phyloP scores from a whole-genome alignment of 1,140 invertebrate species.

The Tetragonula clypearis region DNA sequence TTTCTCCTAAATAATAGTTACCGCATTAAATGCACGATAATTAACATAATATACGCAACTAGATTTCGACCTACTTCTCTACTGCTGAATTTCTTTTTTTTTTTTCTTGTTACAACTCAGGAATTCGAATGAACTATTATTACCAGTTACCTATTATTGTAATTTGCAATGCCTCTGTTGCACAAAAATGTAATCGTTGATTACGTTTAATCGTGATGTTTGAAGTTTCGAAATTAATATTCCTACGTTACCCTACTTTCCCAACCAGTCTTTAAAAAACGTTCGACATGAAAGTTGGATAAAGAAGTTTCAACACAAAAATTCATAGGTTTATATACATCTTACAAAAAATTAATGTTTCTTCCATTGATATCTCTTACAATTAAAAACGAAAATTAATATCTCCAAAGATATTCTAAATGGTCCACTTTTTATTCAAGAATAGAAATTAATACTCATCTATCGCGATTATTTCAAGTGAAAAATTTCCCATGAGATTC shows the following conservation, averaged over 20 bases:
- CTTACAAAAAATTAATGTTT: not conserved
- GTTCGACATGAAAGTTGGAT: not conserved
- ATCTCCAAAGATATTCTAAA: not conserved
- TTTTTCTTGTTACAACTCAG: not conserved
- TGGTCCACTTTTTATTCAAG: not conserved
- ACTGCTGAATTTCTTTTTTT: slow-evolving; percentile 22
- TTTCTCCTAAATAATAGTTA: not conserved
- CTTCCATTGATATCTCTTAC: not conserved
- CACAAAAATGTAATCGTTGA: not conserved
- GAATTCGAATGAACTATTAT: not conserved
- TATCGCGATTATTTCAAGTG: too few species aligned
- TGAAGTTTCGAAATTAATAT: not conserved
- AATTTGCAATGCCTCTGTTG: not conserved
- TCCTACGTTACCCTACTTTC: not conserved
- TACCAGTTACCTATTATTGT: not conserved
- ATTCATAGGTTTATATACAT: too few species aligned
- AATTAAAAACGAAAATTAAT: not conserved
- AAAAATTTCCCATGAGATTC: too few species aligned
- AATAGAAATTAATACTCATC: not conserved
- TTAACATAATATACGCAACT: slow-evolving; percentile 43
- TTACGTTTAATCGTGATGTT: not conserved
- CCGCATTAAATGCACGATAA: not conserved
- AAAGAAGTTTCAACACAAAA: too few species aligned
- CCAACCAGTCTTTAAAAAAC: not conserved
- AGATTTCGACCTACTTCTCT: slow-evolving; percentile 37